Percentiles rank a stretch among this genome's conserved stretches.
These are phyloP conservation scores for Arrhopalites spinosus DNA, from an alignment of 2,888 invertebrate species.

Conservation along the genomic window DNA sequence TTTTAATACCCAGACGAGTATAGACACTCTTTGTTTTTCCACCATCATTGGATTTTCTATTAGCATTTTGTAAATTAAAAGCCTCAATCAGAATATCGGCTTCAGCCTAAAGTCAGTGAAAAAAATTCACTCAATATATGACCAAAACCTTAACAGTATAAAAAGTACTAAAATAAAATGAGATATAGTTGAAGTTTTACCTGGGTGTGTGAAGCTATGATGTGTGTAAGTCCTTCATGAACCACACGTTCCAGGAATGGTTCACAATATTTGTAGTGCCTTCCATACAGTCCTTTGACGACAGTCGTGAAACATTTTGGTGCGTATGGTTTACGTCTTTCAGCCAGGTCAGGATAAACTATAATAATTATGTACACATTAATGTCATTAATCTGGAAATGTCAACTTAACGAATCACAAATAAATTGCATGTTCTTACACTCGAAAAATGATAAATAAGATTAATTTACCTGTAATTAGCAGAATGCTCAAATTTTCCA, in stretches of 20 bases:
- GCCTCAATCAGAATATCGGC: conserved; percentile 50
- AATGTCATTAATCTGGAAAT: too few relatives aligned
- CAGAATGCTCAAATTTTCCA: conserved; percentile 43
- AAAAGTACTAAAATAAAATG: neutral
- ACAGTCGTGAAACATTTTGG: conserved; percentile 45
- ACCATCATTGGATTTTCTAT: neutral
- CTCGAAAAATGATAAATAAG: too few relatives aligned
- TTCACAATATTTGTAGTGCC: conserved; percentile 39
- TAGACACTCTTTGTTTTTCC: neutral
- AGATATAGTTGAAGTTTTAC: neutral
- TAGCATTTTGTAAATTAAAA: conserved; percentile 21
- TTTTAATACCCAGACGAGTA: conserved; percentile 16
- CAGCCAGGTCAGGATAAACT: conserved; percentile 50
- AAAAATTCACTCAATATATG: conserved; percentile 40
- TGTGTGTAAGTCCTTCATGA: conserved; percentile 37
- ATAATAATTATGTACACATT: too few relatives aligned
- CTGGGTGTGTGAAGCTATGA: neutral
- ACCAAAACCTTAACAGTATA: conserved; percentile 3
- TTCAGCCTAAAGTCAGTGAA: conserved; percentile 50
- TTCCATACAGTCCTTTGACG: conserved; percentile 35
- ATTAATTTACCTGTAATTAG: conserved; percentile 26
- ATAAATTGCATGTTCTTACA: too few relatives aligned
- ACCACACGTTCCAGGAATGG: conserved; percentile 49
- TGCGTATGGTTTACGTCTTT: conserved; percentile 34
- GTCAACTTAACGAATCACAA: too few relatives aligned